Conservation (phyloP, 2,888 invertebrate genomes). For the Dolomedes plantarius region DNA sequence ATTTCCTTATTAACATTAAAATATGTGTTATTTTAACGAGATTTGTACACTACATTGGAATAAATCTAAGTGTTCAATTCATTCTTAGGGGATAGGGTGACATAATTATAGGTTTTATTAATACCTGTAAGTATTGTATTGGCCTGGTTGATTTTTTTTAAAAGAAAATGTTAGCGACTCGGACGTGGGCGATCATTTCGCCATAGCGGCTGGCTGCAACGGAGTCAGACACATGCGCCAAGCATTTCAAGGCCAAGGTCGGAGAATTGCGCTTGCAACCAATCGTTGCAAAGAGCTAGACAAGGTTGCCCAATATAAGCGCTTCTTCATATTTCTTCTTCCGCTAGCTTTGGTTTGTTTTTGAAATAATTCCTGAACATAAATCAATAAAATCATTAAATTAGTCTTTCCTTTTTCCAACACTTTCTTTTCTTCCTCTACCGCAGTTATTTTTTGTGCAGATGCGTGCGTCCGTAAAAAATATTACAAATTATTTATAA, state of each 20-base stretch:
- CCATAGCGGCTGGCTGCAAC: slow-evolving; percentile 46
- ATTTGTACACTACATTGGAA: too few species aligned
- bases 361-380: background rate
- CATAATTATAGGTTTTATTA: too few species aligned
- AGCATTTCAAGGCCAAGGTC: slow-evolving; percentile 68
- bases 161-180: too few species aligned
- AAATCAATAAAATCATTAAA: background rate
- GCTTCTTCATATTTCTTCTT: slow-evolving; percentile 29
- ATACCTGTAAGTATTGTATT: too few species aligned
- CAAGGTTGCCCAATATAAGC: slow-evolving; percentile 52
- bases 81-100: too few species aligned
- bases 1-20: too few species aligned
- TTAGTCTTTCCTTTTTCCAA: background rate
- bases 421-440: background rate
- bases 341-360: background rate
- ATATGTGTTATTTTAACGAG: too few species aligned
- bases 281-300: slow-evolving; percentile 26
- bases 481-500: too few species aligned
- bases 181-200: slow-evolving; percentile 62
- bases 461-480: too few species aligned
- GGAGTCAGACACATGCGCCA: slow-evolving; percentile 33
- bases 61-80: too few species aligned
- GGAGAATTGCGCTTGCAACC: slow-evolving; percentile 28
- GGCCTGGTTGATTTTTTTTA: too few species aligned
- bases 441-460: too few species aligned